These are phyloP conservation scores for Semotilus atromaculatus DNA, from an alignment of 2,797 vertebrate genomes.

Conservation along the genomic window DNA sequence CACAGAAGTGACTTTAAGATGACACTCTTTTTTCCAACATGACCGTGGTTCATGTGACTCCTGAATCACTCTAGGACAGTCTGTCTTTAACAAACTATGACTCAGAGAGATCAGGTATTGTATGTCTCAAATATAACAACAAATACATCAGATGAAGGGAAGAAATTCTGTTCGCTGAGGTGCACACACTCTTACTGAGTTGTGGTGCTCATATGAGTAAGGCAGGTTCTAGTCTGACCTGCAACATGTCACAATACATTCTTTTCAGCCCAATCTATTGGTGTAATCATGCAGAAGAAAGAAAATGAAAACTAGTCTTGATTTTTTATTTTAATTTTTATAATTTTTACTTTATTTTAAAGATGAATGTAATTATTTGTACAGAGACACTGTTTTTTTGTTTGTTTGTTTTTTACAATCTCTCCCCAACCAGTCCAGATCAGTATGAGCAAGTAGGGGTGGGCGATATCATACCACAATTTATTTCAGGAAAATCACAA, in stretches of 20 bases:
- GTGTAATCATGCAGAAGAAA: neutral
- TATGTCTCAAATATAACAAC: neutral
- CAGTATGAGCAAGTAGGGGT: neutral
- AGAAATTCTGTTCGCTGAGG: neutral
- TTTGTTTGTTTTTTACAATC: neutral
- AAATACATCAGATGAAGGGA: neutral
- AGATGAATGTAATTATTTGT: neutral
- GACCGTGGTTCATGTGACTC: slow-evolving; percentile 3
- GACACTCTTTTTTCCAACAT: neutral
- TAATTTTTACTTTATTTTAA: too few species aligned
- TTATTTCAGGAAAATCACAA: too few species aligned
- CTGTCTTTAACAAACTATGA: neutral
- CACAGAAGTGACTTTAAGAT: neutral
- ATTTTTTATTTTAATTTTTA: too few species aligned
- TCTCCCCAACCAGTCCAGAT: neutral
- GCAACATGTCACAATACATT: neutral
- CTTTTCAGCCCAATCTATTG: neutral
- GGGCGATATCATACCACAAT: too few species aligned
- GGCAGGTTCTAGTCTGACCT: neutral
- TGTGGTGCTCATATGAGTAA: neutral
- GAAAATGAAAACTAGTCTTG: neutral
- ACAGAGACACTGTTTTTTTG: neutral
- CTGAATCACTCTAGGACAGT: slow-evolving; percentile 5
- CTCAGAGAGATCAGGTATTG: neutral
- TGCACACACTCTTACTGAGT: too few species aligned